phyloP scores from a whole-genome alignment of 2,113 vertebrate genomes.

The Tyrannus savana region DNA sequence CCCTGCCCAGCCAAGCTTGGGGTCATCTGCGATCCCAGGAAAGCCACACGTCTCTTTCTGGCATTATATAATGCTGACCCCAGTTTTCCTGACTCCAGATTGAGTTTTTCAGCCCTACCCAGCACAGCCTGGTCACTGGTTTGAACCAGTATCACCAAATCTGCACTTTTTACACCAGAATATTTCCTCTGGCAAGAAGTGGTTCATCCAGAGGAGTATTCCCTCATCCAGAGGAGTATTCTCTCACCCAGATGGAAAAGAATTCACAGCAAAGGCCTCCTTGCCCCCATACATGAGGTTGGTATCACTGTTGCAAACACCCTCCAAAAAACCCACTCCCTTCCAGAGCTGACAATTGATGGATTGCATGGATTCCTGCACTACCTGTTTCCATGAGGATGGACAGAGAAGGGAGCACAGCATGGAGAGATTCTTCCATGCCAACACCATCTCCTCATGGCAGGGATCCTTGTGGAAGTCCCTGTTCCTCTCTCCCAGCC shows the following conservation, averaged over 20 bases:
- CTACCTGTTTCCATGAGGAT: not conserved
- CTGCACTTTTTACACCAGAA: not conserved
- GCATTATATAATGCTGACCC: rapidly evolving
- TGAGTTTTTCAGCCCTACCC: not conserved
- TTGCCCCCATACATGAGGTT: not conserved
- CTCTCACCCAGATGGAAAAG: rapidly evolving
- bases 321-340: not conserved
- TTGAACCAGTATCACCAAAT: not conserved
- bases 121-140: not conserved
- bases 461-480: rapidly evolving
- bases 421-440: not conserved
- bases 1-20: not conserved
- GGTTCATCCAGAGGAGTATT: not conserved
- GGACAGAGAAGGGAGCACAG: not conserved
- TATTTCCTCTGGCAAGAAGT: not conserved
- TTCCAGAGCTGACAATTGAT: not conserved
- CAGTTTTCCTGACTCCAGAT: not conserved
- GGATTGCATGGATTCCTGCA: not conserved
- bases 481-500: not conserved
- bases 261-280: not conserved
- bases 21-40: rapidly evolving
- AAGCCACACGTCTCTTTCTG: rapidly evolving
- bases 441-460: not conserved
- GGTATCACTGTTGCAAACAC: not conserved
- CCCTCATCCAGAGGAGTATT: not conserved